Evolutionary conservation across 2,113 vertebrate genomes (phyloP).

Genomic region (Clarias gariepinus): DNA sequence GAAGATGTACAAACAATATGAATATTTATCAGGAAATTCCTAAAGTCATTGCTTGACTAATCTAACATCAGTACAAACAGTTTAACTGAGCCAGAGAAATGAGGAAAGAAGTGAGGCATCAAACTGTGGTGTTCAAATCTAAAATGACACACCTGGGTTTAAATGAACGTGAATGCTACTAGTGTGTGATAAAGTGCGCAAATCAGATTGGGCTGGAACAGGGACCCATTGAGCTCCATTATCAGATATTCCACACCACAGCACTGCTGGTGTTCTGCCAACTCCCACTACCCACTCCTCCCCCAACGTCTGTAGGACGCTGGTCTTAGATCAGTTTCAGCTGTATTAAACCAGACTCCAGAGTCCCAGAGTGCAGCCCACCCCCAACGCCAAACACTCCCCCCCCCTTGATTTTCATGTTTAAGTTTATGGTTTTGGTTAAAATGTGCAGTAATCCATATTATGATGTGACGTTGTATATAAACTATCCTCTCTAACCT

Average conservation of each 20-base stretch:
- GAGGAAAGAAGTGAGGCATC: neutral
- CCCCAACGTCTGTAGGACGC: neutral
- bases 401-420: neutral
- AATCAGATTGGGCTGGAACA: slow-evolving; percentile 10
- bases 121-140: neutral
- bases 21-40: neutral
- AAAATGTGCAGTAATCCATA: neutral
- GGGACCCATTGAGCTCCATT: slow-evolving; percentile 30
- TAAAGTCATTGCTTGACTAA: neutral
- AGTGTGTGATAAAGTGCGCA: neutral
- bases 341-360: neutral
- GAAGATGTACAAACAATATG: neutral
- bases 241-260: slow-evolving; percentile 37
- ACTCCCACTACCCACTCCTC: slow-evolving; percentile 10
- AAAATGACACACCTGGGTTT: neutral
- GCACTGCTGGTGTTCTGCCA: slow-evolving; percentile 32
- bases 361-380: neutral
- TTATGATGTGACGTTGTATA: neutral
- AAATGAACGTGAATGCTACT: neutral
- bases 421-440: neutral
- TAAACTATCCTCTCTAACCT: neutral
- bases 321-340: slow-evolving; percentile 21
- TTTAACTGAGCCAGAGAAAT: neutral
- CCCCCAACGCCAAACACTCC: neutral
- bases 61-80: neutral